Percentiles rank a stretch among this genome's conserved stretches.
Conservation (phyloP, 2,113 vertebrate genomes). For the Pyrgilauda ruficollis region DNA sequence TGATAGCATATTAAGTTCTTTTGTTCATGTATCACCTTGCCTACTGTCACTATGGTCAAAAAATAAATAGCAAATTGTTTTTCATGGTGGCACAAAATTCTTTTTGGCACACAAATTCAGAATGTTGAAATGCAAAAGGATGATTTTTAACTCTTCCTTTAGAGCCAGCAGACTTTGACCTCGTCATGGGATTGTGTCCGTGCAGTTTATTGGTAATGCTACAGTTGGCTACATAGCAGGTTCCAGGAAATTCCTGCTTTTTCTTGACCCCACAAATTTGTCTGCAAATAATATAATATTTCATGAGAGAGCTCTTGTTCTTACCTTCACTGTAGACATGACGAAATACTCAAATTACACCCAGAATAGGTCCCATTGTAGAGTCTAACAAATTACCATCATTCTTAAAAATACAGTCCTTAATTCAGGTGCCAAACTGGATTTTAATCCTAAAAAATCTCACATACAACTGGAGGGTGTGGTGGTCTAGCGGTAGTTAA, state of each 20-base stretch:
- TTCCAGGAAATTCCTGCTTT: constrained; percentile 2
- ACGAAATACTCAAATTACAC: not conserved
- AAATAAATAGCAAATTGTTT: not conserved
- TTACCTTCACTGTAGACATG: not conserved
- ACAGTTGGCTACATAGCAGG: not conserved
- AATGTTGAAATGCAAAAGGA: not conserved
- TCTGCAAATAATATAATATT: not conserved
- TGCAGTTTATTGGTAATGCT: not conserved
- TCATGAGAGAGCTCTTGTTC: not conserved
- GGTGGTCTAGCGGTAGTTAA: not conserved
- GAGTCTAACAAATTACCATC: not conserved
- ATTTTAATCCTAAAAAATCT: constrained; percentile 15
- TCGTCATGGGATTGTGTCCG: not conserved
- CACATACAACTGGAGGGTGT: not conserved
- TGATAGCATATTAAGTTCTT: not conserved
- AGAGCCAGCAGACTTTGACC: not conserved
- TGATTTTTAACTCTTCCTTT: not conserved
- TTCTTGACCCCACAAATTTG: not conserved
- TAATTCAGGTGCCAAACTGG: not conserved
- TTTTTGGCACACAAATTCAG: not conserved
- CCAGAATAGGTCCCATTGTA: not conserved
- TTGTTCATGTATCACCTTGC: not conserved
- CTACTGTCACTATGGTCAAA: not conserved
- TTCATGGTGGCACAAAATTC: not conserved
- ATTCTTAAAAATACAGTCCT: not conserved